Base-by-base conservation (phyloP, 2,113 vertebrate genomes). In the Neolamprologus longior region DNA sequence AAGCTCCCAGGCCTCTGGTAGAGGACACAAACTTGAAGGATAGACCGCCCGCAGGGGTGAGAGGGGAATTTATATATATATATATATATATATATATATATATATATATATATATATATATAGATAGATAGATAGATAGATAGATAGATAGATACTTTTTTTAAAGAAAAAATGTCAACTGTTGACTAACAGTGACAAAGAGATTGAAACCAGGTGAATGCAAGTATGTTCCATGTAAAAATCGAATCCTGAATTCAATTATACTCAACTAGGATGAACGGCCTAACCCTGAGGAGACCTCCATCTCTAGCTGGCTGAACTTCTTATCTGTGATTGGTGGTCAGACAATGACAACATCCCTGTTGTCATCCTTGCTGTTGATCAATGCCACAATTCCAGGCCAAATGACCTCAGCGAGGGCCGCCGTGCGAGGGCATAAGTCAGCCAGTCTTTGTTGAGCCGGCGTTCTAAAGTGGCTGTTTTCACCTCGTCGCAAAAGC, bases 371-470 rank as follows among this genome's bases (percentile, higher is more conserved):
- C 86, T 79, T 57, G 13, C 53, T 1, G 19, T 80, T 91, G 91
- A 93, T 92, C 90, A 86, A 91, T 90, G 91, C 40, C 13, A 12
- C 88, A 26, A 85, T 90, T 87, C 63, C 55, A 2, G 3, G 24
- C 57, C 33, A 10, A 13, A 57, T 86, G 88, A 93, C 91, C 91
- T 88, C 63, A 76, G 82, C 9, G 35, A 53, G 53, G 88, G 81
- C n/a, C 6, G 2, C 26, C 2, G 4, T 11, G 76, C 2, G 50
- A 50, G 57, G 52, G 28, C 81, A 89, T 86, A 66, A 84, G 92
- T 91, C 87, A 91, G 80, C n/a, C 37, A 55, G 58, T 68, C 76
- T 84, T 47, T 54, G 81, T 89, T 9, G 79, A 82, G 42, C 19
- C 4, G 28, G 54, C 14, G 10, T 53, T 81, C 57, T 83, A 14